Evolutionary conservation across 2,888 invertebrate species (phyloP).

Genomic region (Reticulitermes lucifugus): DNA sequence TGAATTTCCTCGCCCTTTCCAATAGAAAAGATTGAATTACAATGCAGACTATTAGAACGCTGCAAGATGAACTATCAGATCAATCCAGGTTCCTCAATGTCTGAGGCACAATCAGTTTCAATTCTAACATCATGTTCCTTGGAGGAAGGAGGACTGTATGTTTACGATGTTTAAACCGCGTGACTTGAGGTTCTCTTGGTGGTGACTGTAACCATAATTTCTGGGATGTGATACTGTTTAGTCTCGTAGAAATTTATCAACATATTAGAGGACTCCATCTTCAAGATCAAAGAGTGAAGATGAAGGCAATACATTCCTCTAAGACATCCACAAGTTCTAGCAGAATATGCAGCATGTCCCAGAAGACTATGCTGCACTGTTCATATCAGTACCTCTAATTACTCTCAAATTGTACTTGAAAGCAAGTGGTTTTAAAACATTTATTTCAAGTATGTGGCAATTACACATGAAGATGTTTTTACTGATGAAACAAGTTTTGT

Average conservation of each 20-base stretch:
- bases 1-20: neutral
- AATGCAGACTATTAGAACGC: neutral
- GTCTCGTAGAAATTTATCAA: no score
- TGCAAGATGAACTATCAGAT: neutral
- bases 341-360: no score
- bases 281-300: neutral
- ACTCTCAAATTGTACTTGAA: conserved; percentile 25
- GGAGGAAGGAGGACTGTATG: neutral
- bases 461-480: neutral
- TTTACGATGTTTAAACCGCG: neutral
- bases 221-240: no score
- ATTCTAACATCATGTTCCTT: neutral
- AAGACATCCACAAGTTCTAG: no score
- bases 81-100: neutral
- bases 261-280: no score
- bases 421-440: neutral
- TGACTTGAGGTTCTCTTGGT: neutral
- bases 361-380: no score
- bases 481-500: conserved; percentile 13
- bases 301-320: neutral
- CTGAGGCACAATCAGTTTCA: neutral
- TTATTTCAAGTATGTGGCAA: neutral
- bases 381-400: no score
- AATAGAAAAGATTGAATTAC: neutral
- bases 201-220: no score